Percentiles rank a stretch among this genome's conserved stretches.
Conservation (phyloP, 2,113 vertebrate genomes). For the Lepisosteus osseus region DNA sequence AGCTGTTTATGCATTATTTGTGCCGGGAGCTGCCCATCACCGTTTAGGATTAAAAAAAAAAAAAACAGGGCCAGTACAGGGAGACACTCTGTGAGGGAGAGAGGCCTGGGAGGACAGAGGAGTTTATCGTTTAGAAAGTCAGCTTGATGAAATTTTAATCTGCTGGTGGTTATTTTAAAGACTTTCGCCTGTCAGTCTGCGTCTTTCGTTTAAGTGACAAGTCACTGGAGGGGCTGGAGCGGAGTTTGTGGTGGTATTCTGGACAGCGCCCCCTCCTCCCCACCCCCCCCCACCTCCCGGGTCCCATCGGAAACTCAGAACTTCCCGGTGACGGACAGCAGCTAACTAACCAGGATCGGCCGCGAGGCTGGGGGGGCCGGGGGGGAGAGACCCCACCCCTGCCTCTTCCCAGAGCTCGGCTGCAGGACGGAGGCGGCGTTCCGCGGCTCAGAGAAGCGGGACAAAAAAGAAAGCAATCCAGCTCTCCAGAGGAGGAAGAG, state of each 20-base stretch:
- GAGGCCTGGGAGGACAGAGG: constrained; percentile 30
- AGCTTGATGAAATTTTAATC: constrained; percentile 66
- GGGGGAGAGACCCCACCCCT: neutral
- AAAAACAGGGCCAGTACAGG: constrained; percentile 57
- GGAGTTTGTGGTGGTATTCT: constrained; percentile 15
- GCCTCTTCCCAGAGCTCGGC: neutral
- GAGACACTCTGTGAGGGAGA: constrained; percentile 51
- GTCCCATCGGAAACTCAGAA: constrained; percentile 30
- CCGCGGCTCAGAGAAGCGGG: too few species aligned
- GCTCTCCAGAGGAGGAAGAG: too few species aligned
- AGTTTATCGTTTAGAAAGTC: constrained; percentile 57
- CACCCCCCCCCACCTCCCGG: constrained; percentile 12
- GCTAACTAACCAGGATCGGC: neutral
- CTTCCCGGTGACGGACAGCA: constrained; percentile 41
- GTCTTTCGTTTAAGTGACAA: constrained; percentile 56
- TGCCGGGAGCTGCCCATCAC: constrained; percentile 69
- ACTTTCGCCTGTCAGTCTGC: constrained; percentile 57
- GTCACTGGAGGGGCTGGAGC: constrained; percentile 40
- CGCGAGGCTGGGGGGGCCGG: neutral
- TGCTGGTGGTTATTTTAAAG: constrained; percentile 58
- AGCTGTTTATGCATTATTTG: constrained; percentile 84
- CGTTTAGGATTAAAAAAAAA: constrained; percentile 57
- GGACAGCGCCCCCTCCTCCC: constrained; percentile 21
- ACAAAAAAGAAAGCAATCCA: too few species aligned
- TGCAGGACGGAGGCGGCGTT: too few species aligned